Conservation (phyloP, 2,888 invertebrate species). For the Stegophylla sp. region DNA sequence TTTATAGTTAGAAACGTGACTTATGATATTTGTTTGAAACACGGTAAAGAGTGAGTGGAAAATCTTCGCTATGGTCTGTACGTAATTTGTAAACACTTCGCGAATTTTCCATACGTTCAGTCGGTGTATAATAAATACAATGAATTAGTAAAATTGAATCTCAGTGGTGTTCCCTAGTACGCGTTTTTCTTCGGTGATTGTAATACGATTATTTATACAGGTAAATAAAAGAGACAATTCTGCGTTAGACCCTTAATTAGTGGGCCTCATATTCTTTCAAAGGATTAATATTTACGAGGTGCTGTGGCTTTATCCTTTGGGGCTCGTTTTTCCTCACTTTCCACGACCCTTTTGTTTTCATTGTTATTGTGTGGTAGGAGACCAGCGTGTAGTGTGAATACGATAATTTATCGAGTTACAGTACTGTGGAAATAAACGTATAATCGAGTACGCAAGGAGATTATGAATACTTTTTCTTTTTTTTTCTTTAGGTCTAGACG, state of each 20-base stretch:
- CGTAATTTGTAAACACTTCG: too few relatives aligned
- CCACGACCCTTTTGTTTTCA: not conserved
- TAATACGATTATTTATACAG: constrained; percentile 6
- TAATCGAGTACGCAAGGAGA: not conserved
- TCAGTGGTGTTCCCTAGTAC: not conserved
- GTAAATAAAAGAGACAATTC: constrained; percentile 15
- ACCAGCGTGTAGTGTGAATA: not conserved
- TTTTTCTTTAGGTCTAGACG: too few relatives aligned
- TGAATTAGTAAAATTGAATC: not conserved
- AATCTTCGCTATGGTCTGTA: too few relatives aligned
- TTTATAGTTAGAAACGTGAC: too few relatives aligned
- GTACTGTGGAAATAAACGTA: not conserved
- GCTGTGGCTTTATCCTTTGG: constrained; percentile 18
- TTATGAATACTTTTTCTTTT: too few relatives aligned
- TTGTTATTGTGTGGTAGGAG: constrained; percentile 5
- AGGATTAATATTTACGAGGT: constrained; percentile 44
- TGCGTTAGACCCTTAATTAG: constrained; percentile 30
- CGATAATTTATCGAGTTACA: constrained; percentile 10
- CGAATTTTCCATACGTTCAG: too few relatives aligned
- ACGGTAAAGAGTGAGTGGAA: too few relatives aligned
- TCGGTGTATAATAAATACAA: too few relatives aligned
- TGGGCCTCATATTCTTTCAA: not conserved
- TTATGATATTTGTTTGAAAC: too few relatives aligned
- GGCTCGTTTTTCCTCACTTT: constrained; percentile 1
- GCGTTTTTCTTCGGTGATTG: not conserved